These are phyloP conservation scores for Perca flavescens DNA, from an alignment of 2,113 vertebrate genomes.

Conservation along the genomic window DNA sequence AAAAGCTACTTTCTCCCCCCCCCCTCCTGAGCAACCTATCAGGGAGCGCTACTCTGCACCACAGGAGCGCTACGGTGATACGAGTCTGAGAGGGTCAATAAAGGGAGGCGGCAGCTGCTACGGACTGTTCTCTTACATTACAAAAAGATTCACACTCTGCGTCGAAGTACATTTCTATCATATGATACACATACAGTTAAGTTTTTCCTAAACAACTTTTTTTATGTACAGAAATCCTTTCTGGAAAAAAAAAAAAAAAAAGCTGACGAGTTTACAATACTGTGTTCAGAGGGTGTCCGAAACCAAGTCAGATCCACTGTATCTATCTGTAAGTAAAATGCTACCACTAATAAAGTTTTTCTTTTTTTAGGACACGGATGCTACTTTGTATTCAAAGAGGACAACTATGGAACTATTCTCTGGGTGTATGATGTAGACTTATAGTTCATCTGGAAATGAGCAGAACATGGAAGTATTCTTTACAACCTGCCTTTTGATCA, in stretches of 20 bases:
- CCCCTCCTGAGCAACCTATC: slow-evolving; percentile 43
- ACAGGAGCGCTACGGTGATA: slow-evolving; percentile 5
- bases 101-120: slow-evolving; percentile 23
- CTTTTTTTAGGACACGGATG: neutral
- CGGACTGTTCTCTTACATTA: neutral
- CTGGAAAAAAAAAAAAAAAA: neutral
- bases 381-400: neutral
- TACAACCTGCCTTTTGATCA: neutral
- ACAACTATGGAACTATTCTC: neutral
- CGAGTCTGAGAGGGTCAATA: slow-evolving; percentile 3
- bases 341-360: neutral
- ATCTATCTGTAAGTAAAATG: neutral
- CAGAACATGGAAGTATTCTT: neutral
- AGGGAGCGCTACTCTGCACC: slow-evolving; percentile 13
- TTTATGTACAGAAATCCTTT: neutral
- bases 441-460: neutral
- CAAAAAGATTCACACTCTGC: neutral
- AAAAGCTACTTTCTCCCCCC: slow-evolving; percentile 58
- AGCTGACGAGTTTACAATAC: neutral
- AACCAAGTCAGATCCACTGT: neutral
- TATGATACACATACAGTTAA: neutral
- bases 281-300: neutral
- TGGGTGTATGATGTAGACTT: neutral
- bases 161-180: neutral
- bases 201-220: neutral